phyloP scores from a whole-genome alignment of 2,888 invertebrate species.

The Diploptera punctata region DNA sequence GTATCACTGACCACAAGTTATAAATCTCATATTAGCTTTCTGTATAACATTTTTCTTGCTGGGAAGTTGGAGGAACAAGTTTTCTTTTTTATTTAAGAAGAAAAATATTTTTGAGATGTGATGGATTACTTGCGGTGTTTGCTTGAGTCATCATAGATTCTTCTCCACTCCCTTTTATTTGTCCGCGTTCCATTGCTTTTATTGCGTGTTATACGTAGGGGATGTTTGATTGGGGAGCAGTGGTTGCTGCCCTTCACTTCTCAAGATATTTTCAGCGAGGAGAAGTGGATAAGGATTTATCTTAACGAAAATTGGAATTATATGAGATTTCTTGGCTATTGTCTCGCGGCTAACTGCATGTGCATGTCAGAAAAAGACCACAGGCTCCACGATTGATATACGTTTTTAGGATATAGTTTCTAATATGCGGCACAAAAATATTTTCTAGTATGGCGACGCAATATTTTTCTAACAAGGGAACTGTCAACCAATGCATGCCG shows the following conservation, averaged over 20 bases:
- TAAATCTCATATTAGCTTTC: no score
- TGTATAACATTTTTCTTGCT: no score
- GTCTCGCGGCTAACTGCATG: no score
- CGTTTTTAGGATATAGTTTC: no score
- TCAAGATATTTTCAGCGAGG: not conserved
- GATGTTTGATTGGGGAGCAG: conserved; percentile 23
- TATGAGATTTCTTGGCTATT: no score
- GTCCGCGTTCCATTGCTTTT: not conserved
- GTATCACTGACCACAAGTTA: no score
- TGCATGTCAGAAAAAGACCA: no score
- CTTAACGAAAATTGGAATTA: not conserved
- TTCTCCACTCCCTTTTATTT: not conserved
- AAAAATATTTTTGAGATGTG: conserved; percentile 2
- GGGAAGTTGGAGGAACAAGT: not conserved
- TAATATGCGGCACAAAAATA: no score
- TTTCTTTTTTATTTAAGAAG: not conserved
- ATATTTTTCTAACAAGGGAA: no score
- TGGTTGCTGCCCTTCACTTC: not conserved
- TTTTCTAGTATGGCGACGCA: no score
- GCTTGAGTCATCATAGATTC: not conserved
- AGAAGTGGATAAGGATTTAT: conserved; percentile 3
- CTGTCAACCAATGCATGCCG: no score
- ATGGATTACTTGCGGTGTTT: conserved; percentile 16
- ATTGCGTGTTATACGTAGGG: conserved; percentile 19
- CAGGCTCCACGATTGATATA: no score